Evolutionary conservation across 2,888 invertebrate genomes (phyloP).

Genomic region (Troides oblongomaculatus): DNA sequence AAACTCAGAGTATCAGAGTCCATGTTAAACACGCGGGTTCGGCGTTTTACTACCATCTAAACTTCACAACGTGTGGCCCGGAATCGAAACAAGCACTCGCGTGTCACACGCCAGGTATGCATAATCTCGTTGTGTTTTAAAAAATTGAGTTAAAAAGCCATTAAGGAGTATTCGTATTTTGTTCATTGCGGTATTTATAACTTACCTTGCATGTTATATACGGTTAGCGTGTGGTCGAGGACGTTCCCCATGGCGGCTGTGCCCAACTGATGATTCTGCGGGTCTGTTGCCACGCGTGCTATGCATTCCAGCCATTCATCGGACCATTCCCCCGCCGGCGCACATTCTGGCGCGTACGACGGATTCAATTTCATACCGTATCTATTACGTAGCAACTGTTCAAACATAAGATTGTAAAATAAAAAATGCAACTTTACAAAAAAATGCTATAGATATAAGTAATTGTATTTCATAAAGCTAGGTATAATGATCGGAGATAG

Average conservation of each 20-base stretch:
- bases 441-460: too few species aligned
- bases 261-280: constrained; percentile 89
- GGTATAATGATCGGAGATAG: background rate
- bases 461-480: background rate
- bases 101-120: too few species aligned
- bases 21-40: too few species aligned
- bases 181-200: background rate
- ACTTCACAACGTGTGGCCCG: too few species aligned
- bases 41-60: too few species aligned
- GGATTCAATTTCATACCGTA: constrained; percentile 67
- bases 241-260: constrained; percentile 87
- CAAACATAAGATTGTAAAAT: background rate
- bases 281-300: constrained; percentile 84
- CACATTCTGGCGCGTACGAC: constrained; percentile 61
- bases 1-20: too few species aligned
- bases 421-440: background rate
- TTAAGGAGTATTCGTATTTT: too few species aligned
- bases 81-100: too few species aligned
- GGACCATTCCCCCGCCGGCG: constrained; percentile 57
- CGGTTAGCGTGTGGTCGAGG: constrained; percentile 80
- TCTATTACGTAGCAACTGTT: constrained; percentile 59
- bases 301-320: constrained; percentile 87
- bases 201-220: constrained; percentile 72
- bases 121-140: too few species aligned
- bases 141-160: too few species aligned